These are phyloP conservation scores for Catocala nupta DNA, from an alignment of 2,888 invertebrate species.

Conservation along the genomic window DNA sequence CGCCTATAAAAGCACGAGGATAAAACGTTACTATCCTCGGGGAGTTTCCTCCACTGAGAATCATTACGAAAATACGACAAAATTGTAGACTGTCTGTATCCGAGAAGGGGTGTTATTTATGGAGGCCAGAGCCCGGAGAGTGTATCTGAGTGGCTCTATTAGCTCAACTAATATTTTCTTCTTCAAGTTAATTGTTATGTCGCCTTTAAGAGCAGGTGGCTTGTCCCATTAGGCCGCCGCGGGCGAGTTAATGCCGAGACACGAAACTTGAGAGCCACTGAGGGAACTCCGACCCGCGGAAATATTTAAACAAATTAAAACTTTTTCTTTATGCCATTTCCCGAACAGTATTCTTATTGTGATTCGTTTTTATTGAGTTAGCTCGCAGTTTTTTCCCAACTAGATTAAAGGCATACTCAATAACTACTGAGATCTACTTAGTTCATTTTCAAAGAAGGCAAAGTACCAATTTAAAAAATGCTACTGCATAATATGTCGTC, in stretches of 20 bases:
- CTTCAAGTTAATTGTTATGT: conserved; percentile 85
- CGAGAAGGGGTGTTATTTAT: conserved; percentile 83
- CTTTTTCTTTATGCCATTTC: conserved; percentile 79
- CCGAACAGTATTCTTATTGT: conserved; percentile 71
- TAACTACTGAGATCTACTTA: neutral
- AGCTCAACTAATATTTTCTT: conserved; percentile 86
- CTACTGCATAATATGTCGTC: neutral
- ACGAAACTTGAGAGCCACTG: conserved; percentile 76
- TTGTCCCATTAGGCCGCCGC: conserved; percentile 80
- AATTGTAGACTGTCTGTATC: conserved; percentile 74
- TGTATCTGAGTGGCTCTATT: conserved; percentile 83
- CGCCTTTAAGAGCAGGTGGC: conserved; percentile 85
- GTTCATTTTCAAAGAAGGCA: conserved; percentile 7
- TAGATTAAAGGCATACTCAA: conserved; percentile 21
- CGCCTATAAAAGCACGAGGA: conserved; percentile 78
- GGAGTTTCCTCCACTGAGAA: conserved; percentile 72
- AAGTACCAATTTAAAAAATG: neutral
- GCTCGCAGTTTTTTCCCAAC: conserved; percentile 51
- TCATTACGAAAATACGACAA: conserved; percentile 83
- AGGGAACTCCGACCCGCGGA: conserved; percentile 71
- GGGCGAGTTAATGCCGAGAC: conserved; percentile 74
- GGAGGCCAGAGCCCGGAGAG: conserved; percentile 76
- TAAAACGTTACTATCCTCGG: conserved; percentile 65
- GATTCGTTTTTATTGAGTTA: conserved; percentile 74
- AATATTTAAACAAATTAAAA: conserved; percentile 87